Base-by-base conservation (phyloP, 2,797 vertebrate genomes). In the Harpagifer antarcticus region DNA sequence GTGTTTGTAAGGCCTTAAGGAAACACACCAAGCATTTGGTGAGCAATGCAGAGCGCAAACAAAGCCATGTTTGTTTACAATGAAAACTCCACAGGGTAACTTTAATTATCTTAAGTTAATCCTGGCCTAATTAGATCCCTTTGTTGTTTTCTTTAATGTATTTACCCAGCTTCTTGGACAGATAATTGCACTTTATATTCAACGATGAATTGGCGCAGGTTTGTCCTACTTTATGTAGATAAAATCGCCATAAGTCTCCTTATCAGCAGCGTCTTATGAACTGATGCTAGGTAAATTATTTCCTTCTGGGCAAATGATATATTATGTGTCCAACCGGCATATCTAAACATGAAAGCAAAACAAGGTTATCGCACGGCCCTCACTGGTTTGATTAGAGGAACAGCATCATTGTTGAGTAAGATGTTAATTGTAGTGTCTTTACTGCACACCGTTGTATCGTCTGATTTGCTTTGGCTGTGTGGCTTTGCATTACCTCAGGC, bases 401-500 rank as follows among this genome's bases (percentile, higher is more conserved):
- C 71, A 82, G 78, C 57, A 74, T 54, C 72, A 44, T 84, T 71
- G 82, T 91, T 90, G 90, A 90, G 86, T 82, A 68, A 89, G 84
- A 90, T 91, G 90, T 86, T 92, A 91, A 93, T 92, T 90, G 87
- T 67, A 59, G 81, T 77, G 68, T 82, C 82, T 79, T 85, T 72
- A 72, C 86, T 89, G 71, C 62, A 71, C 81, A 82, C 86, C 91
- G 87, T 85, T 74, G 86, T 86, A 86, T 91, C 74, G 69, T 92
- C 87, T 93, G 79, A 93, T 95, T 93, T 91, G 85, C 82, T 82
- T 47, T 84, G 85, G 87, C 89, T 91, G 89, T 92, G 92, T 93
- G 85, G 90, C 83, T 89, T 89, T 86, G 84, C 86, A 68, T 91
- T 84, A 92, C 94, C 94, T 91, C 83, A 78, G 92, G 94, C 92